Base-by-base conservation (phyloP, 2,113 vertebrate genomes). In the Indri indri region DNA sequence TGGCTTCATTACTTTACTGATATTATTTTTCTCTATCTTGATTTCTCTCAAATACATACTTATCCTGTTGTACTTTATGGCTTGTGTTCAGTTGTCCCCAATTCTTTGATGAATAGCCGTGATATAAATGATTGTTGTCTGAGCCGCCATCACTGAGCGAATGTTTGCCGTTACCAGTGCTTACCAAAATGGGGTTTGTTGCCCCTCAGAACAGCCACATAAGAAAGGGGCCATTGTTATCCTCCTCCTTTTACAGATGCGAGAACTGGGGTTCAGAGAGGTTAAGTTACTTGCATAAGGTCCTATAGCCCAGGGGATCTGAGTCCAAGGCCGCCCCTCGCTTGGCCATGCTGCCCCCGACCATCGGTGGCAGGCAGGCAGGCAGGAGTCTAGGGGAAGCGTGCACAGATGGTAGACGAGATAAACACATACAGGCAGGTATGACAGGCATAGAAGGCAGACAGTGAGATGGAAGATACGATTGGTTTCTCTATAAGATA, bases 11-110 rank as follows among this genome's bases (percentile, higher is more conserved):
- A 47, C 94, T 96, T 95, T 85, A 54, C 81, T 92, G 87, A 89
- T 12, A 23, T 91, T 88, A 73, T 68, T 96, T 92, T 92, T 95
- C 61, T 85, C 89, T 95, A 86, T 97, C 83, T 87, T 63, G 79
- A 83, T 92, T 95, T 96, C 42, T 92, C 63, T 97, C 40, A 85
- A 96, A 57, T 82, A 96, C 70, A 63, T 95, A 77, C 85, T 94
- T 83, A 52, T 76, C 50, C 89, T 91, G 95, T 97, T 85, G 74
- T 59, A 74, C 88, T 88, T 95, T 92, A 83, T 82, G 32, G 37
- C n/a, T 61, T 92, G 96, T 90, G 42, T 94, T 98, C 42, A 66
- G 59, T 95, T 92, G 65, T 85, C 74, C 66, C 65, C 79, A 92
- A 77, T 94, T 76, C 40, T 94, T 86, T 82, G 59, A 88, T 82